phyloP scores from a whole-genome alignment of 2,113 vertebrate species.

The human (Homo sapiens) region DNA sequence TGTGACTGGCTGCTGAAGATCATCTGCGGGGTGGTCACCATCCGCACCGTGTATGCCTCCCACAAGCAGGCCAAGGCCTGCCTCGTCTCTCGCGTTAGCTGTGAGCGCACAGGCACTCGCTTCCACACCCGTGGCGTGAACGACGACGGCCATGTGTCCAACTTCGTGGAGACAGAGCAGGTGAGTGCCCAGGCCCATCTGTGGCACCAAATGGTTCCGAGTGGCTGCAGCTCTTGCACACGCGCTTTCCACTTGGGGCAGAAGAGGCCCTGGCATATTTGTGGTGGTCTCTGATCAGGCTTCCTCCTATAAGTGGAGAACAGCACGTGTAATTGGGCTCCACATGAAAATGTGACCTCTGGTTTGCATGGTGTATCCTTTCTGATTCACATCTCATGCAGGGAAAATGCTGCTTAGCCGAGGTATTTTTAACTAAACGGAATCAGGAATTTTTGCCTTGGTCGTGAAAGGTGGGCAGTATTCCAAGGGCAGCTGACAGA shows the following conservation, averaged over 20 bases:
- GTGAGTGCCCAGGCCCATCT: constrained; percentile 55
- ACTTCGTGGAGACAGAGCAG: constrained; percentile 90
- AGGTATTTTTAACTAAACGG: background rate
- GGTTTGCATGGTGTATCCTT: background rate
- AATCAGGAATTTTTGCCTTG: background rate
- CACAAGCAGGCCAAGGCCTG: constrained; percentile 89
- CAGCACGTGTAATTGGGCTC: fast-evolving
- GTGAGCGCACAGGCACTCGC: constrained; percentile 82
- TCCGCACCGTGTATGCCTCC: constrained; percentile 87
- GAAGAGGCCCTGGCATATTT: fast-evolving
- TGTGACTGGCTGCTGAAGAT: constrained; percentile 87
- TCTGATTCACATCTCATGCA: background rate
- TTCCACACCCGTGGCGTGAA: constrained; percentile 84
- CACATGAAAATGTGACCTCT: background rate
- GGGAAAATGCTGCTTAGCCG: background rate
- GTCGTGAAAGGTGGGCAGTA: no score
- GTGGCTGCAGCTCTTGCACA: background rate
- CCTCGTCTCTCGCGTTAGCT: constrained; percentile 88
- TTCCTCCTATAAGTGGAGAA: background rate
- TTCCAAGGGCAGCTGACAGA: background rate
- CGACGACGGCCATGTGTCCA: constrained; percentile 88
- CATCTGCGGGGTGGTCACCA: constrained; percentile 85
- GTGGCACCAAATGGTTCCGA: fast-evolving
- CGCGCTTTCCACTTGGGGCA: background rate
- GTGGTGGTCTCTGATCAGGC: background rate